Conservation (phyloP, 2,888 invertebrate genomes). For the Cantharis rufa region DNA sequence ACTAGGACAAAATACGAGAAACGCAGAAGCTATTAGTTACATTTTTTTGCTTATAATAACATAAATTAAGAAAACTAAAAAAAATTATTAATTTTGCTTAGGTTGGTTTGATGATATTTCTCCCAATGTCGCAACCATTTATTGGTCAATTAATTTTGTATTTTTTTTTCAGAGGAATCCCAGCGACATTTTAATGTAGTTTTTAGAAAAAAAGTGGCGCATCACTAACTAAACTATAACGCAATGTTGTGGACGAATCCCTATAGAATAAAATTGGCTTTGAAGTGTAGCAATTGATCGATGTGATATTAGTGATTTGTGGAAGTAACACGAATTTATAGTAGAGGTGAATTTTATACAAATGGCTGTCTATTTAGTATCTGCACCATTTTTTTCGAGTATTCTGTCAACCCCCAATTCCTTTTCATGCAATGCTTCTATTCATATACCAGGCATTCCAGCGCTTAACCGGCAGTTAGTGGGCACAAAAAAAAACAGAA, state of each 20-base stretch:
- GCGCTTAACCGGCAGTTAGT: too few species aligned
- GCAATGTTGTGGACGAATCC: background rate
- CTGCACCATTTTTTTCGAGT: background rate
- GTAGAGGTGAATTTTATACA: background rate
- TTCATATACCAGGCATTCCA: too few species aligned
- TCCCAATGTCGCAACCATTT: background rate
- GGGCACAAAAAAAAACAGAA: too few species aligned
- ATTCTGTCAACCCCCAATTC: too few species aligned
- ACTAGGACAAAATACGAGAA: background rate
- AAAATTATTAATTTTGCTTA: background rate
- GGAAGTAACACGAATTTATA: background rate
- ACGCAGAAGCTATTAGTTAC: background rate
- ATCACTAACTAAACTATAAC: background rate
- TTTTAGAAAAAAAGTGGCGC: background rate
- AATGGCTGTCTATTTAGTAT: background rate
- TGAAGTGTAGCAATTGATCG: background rate
- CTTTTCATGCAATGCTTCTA: too few species aligned
- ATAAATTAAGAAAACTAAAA: background rate
- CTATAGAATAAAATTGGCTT: background rate
- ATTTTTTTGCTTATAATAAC: background rate
- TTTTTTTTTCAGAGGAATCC: background rate
- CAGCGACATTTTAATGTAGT: background rate
- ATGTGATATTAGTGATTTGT: background rate
- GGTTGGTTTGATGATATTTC: background rate
- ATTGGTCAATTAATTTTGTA: too few species aligned